A percentile compares a stretch with the other conserved stretches of the same genome.
These are phyloP conservation scores for zebrafish (Danio rerio) DNA, from an alignment of 2,113 vertebrate genomes.

Conservation along the genomic window GRCz12tu NC_133190.1:12658501-12659000, in stretches of 20 bases:
- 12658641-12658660: not conserved
- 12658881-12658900: too few species aligned
- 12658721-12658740: constrained; percentile 78
- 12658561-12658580: not conserved
- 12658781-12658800: constrained; percentile 75
- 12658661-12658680: not conserved
- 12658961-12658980: too few species aligned
- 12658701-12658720: constrained; percentile 76
- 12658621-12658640: constrained; percentile 60
- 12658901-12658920: too few species aligned
- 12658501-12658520: too few species aligned
- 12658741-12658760: constrained; percentile 72
- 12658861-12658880: too few species aligned
- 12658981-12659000: too few species aligned
- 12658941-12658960: too few species aligned
- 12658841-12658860: too few species aligned
- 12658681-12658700: constrained; percentile 78
- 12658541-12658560: constrained; percentile 48
- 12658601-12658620: constrained; percentile 68
- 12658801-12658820: constrained; percentile 73
- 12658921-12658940: too few species aligned
- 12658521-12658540: too few species aligned
- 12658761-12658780: constrained; percentile 69
- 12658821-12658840: constrained; percentile 66
- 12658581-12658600: constrained; percentile 52